These are phyloP conservation scores for Phaedon cochleariae DNA, from an alignment of 2,888 invertebrate species.

Conservation along the genomic window DNA sequence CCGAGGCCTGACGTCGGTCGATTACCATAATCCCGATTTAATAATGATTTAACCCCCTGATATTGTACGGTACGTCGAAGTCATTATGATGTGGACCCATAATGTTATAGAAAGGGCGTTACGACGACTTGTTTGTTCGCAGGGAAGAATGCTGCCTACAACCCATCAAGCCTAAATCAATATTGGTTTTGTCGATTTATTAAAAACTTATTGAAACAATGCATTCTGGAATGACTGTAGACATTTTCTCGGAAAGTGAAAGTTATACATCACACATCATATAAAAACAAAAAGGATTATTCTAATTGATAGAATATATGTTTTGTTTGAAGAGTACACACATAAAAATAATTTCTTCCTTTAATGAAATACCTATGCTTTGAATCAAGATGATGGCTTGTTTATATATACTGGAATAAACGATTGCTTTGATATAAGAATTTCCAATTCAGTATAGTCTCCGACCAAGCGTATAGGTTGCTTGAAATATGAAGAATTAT, in stretches of 20 bases:
- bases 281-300: no score
- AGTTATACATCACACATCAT: no score
- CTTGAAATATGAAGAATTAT: no score
- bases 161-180: conserved; percentile 1
- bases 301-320: no score
- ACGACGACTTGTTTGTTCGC: background rate
- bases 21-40: conserved; percentile 23
- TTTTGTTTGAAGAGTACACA: no score
- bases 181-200: conserved; percentile 15
- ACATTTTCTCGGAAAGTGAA: background rate
- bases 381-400: no score
- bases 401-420: no score
- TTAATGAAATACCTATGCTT: no score
- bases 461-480: no score
- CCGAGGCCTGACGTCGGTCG: conserved; percentile 11
- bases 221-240: background rate
- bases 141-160: background rate
- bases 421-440: no score
- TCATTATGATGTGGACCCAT: conserved; percentile 8
- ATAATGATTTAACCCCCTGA: conserved; percentile 20
- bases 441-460: no score
- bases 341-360: no score
- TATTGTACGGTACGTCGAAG: conserved; percentile 1
- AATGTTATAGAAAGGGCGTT: background rate
- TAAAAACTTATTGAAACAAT: conserved; percentile 13